Percentiles rank a stretch among this genome's conserved stretches.
phyloP scores from a whole-genome alignment of 2,797 vertebrate species.

The Decapterus maruadsi region DNA sequence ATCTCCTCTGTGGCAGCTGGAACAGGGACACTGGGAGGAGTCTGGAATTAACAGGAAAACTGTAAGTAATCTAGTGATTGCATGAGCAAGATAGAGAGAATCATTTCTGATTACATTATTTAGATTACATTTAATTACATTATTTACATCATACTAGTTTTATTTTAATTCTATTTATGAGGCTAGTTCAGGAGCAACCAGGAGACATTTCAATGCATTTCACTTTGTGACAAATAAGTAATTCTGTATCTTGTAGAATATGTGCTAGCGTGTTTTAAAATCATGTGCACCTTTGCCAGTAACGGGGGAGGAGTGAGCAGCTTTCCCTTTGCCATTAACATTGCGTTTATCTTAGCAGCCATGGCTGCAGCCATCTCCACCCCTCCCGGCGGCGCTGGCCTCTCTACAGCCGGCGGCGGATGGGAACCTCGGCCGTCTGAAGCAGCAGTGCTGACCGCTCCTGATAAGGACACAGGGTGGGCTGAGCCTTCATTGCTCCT shows the following conservation, averaged over 20 bases:
- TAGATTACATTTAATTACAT: too few species aligned
- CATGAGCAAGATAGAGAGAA: neutral
- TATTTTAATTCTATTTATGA: too few species aligned
- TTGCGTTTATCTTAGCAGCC: slow-evolving; percentile 89
- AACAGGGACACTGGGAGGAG: slow-evolving; percentile 49
- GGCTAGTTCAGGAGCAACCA: too few species aligned
- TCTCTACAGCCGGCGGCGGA: slow-evolving; percentile 27
- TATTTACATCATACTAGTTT: too few species aligned
- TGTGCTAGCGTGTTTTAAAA: neutral
- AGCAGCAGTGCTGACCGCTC: slow-evolving; percentile 33
- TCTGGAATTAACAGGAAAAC: slow-evolving; percentile 61
- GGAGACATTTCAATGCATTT: too few species aligned
- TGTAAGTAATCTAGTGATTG: neutral
- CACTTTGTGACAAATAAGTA: too few species aligned
- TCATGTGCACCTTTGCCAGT: slow-evolving; percentile 80
- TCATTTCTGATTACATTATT: too few species aligned
- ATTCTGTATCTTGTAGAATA: too few species aligned
- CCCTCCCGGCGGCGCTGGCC: slow-evolving; percentile 74
- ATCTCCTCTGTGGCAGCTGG: slow-evolving; percentile 74
- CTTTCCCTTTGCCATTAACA: slow-evolving; percentile 90
- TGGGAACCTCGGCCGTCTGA: slow-evolving; percentile 45
- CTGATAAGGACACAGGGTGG: slow-evolving; percentile 61
- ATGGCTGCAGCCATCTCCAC: slow-evolving; percentile 88
- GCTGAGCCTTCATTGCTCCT: slow-evolving; percentile 66
- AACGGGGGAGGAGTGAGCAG: slow-evolving; percentile 85